Conservation (phyloP, 1,140 invertebrate species). For the Schlechtendalia chinensis region DNA sequence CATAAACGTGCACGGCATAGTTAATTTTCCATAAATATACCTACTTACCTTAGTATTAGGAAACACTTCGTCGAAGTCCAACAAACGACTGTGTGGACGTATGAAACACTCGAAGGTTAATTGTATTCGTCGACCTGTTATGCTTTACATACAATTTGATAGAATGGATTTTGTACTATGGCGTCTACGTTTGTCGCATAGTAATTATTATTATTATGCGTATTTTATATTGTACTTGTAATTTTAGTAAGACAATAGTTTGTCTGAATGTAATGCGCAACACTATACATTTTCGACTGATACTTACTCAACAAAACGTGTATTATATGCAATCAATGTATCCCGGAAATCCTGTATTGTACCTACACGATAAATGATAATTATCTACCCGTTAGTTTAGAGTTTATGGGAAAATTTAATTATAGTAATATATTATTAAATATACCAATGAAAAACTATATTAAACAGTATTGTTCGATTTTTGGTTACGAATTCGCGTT, state of each 20-base stretch:
- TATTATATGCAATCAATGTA: not conserved
- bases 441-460: not conserved
- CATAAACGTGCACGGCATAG: not conserved
- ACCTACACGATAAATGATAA: not conserved
- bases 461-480: too few relatives aligned
- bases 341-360: conserved; percentile 40
- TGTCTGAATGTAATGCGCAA: not conserved
- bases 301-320: not conserved
- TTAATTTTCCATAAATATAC: not conserved
- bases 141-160: conserved; percentile 26
- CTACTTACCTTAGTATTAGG: not conserved
- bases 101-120: conserved; percentile 21
- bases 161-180: conserved; percentile 1
- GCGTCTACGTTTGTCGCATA: conserved; percentile 17
- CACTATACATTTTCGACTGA: not conserved
- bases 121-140: conserved; percentile 33
- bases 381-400: not conserved
- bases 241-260: conserved; percentile 20
- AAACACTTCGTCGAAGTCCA: conserved; percentile 12
- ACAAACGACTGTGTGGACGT: conserved; percentile 1
- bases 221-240: not conserved
- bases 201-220: conserved; percentile 28
- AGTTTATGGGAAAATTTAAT: not conserved
- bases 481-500: not conserved
- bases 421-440: not conserved